Base-by-base conservation (phyloP, 2,113 vertebrate species). In the Seriola rivoliana region DNA sequence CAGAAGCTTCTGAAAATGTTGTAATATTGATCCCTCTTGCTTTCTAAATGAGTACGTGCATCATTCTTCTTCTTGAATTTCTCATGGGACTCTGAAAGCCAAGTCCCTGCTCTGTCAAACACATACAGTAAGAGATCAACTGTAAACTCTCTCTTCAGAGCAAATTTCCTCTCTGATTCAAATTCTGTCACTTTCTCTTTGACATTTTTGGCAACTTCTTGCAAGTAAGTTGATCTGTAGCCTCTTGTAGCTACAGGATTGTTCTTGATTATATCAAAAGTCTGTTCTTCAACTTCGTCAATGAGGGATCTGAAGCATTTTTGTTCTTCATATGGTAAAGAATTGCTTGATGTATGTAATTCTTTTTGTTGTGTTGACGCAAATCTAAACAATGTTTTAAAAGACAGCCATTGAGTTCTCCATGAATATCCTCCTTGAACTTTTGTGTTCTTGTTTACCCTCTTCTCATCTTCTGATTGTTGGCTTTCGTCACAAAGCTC, bases 1-100 rank as follows among this genome's bases (percentile, higher is more conserved):
- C 86, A 95, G 42, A 88, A 93, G 4, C 84, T 93, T 63, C 72
- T 88, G 82, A 95, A 96, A 34, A 80, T 84, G 5, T 10, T 92
- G 38, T 90, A 93, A 55, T 94, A 96, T 13, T 95, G 88, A 2
- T 46, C 58, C 90, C 91, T 93, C 64, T 94, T 95, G 8, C 11
- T 93, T 1, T 78, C 34, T 16, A 96, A 72, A 52, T 95, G 95
- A 4, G 8, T 17, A 0, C 0, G 3, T 1, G 93, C 92, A 65
- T 96, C 70, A 11, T 95, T 95, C 17, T 84, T 91, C 6, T 0
- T 76, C 32, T 4, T 87, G 77, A 94, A 97, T 3, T 17, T 73
- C 8, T 0, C 1, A 0, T 95, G 93, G 46, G 95, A 85, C 13
- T 80, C 2, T 65, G 86, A 85, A 74, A 96, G 93, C 38, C 25